A percentile compares a stretch with the other conserved stretches of the same genome.
phyloP scores from a whole-genome alignment of 2,888 invertebrate genomes.

The Torymus aiolomorphi region DNA sequence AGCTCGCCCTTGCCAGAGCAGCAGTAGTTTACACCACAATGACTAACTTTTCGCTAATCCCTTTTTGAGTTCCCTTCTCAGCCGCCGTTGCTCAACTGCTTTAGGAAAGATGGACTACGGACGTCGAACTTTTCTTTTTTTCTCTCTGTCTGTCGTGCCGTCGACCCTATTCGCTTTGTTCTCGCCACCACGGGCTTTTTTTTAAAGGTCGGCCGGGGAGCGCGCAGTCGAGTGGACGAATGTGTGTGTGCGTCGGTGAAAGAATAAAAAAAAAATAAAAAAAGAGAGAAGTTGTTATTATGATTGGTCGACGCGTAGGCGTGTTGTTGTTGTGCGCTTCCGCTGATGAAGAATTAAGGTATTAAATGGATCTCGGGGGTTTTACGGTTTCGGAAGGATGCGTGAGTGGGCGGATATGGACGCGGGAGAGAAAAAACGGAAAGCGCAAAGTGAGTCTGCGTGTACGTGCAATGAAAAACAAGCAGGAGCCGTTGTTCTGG shows the following conservation, averaged over 20 bases:
- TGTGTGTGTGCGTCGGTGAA: too few relatives aligned
- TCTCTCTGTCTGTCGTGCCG: not conserved
- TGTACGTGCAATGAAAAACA: too few relatives aligned
- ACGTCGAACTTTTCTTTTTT: constrained; percentile 3
- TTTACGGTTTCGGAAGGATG: too few relatives aligned
- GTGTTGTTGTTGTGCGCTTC: not conserved
- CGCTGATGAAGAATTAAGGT: constrained; percentile 10
- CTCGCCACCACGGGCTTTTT: not conserved
- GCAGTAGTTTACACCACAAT: constrained; percentile 33
- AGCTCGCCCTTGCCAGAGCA: not conserved
- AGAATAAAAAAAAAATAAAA: too few relatives aligned
- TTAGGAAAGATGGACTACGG: constrained; percentile 32
- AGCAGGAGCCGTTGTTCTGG: too few relatives aligned
- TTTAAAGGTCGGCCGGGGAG: not conserved
- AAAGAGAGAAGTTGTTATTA: constrained; percentile 21
- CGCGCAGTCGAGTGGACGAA: too few relatives aligned
- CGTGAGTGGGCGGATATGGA: too few relatives aligned
- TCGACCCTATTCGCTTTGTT: not conserved
- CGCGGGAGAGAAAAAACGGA: too few relatives aligned
- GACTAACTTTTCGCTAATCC: constrained; percentile 59
- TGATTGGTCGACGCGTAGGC: constrained; percentile 6
- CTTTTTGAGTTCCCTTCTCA: constrained; percentile 50
- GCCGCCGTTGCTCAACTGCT: not conserved
- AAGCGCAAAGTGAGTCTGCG: too few relatives aligned
- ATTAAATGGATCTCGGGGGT: constrained; percentile 7